Base-by-base conservation (phyloP, 2,888 invertebrate species). In the Thereva nobilitata region DNA sequence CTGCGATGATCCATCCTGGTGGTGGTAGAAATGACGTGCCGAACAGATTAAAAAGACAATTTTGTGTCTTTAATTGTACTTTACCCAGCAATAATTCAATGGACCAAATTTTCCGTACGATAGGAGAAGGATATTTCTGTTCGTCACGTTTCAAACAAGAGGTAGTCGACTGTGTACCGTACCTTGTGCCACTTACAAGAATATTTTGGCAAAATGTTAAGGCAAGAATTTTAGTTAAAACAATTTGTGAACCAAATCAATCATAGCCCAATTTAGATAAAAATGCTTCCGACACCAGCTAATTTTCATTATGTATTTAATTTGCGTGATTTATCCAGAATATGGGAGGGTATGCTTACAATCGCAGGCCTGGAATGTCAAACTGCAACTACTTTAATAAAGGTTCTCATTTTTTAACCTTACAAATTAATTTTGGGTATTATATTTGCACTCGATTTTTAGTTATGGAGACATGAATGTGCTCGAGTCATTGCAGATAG, bases 231-330 rank as follows among this genome's bases (percentile, higher is more conserved):
- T 23, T 37, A 3, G 23, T 41, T 12, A 35, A 10, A 49, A 40
- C 9, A 23, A 8, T 34, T 34, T n/a, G 45, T 45, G n/a, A 12
- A 3, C 55, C 4, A 40, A 41, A 34, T 37, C 34, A 54, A 38
- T 3, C 35, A 53, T 23, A 35, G 23, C 49, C 23, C 23, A 23
- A 23, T 67, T 55, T 70, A 83, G 84, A 81, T 84, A 0, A 92
- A 91, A 83, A 91, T 95, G 93, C 79, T 95, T 68, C 95, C 95
- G 2, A 95, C 95, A 0, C 95, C 95, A 10, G 92, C 94, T 0
- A 95, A 95, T 78, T 95, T 95, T 77, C 95, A 95, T 78, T 95
- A 95, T 76, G 89, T 95, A 8, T 95, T 95, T 77, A 95, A 95
- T 82, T 84, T 95, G 72, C 84, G 95, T 73, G 95, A 95, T 83